phyloP scores from a whole-genome alignment of 2,888 invertebrate genomes.

The Erebia epiphron region DNA sequence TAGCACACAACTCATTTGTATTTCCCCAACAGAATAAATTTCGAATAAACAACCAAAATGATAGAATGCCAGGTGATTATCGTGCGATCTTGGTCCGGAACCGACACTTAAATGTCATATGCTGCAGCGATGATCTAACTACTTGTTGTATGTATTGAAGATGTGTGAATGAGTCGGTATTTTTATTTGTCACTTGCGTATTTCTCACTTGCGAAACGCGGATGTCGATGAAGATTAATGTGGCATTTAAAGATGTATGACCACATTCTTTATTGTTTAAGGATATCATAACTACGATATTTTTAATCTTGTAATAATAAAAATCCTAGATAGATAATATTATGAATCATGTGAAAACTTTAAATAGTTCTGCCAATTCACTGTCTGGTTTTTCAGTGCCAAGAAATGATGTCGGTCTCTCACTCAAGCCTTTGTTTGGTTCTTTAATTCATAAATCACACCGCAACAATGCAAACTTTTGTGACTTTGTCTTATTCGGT shows the following conservation, averaged over 20 bases:
- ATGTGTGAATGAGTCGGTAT: conserved; percentile 31
- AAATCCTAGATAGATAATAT: no score
- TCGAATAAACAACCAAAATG: conserved; percentile 69
- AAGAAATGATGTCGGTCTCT: conserved; percentile 31
- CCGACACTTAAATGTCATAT: conserved; percentile 29
- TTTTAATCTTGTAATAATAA: not conserved
- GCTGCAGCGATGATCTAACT: conserved; percentile 28
- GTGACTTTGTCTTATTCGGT: conserved; percentile 23
- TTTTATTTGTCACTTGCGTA: conserved; percentile 40
- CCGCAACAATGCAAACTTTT: conserved; percentile 31
- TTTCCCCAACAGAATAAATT: conserved; percentile 74
- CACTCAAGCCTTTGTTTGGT: conserved; percentile 30
- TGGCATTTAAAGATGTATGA: conserved; percentile 31
- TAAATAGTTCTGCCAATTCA: conserved; percentile 25
- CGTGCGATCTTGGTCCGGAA: conserved; percentile 32
- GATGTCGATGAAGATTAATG: conserved; percentile 39
- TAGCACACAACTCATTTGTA: conserved; percentile 80
- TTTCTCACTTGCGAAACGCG: conserved; percentile 41
- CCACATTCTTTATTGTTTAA: conserved; percentile 34
- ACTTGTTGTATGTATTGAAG: conserved; percentile 12
- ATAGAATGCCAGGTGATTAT: conserved; percentile 55
- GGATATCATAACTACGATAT: conserved; percentile 12
- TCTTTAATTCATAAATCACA: conserved; percentile 30
- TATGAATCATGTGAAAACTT: conserved; percentile 14
- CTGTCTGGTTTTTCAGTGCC: conserved; percentile 31